Evolutionary conservation across 2,113 vertebrate genomes (phyloP).

Genomic region (Callithrix jacchus): DNA sequence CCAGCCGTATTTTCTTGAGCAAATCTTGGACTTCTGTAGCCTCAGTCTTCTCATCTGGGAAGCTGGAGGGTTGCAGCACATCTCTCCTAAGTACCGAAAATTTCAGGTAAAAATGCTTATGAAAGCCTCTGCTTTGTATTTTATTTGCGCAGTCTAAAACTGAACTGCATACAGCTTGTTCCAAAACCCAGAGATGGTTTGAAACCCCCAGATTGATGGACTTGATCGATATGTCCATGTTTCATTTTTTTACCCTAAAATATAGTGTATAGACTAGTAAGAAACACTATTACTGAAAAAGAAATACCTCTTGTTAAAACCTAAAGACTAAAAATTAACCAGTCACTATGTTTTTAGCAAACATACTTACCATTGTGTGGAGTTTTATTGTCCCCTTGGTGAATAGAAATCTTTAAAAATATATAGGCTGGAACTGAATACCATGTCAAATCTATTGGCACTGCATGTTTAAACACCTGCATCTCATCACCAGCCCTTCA

Average conservation of each 20-base stretch:
- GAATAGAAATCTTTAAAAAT: constrained; percentile 83
- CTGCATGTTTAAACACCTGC: constrained; percentile 90
- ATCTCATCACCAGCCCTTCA: constrained; percentile 87
- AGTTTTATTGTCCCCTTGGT: constrained; percentile 78
- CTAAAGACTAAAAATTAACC: constrained; percentile 74
- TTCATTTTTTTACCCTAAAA: background rate
- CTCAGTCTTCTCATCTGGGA: background rate
- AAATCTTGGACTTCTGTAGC: background rate
- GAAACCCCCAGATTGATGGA: background rate
- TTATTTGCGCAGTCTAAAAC: background rate
- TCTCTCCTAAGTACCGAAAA: background rate
- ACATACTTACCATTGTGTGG: constrained; percentile 79
- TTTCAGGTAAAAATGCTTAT: background rate
- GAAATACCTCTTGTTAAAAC: constrained; percentile 57
- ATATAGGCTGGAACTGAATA: constrained; percentile 79
- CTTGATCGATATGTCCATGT: background rate
- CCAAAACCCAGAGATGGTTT: background rate
- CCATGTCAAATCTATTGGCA: constrained; percentile 82
- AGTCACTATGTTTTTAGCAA: constrained; percentile 82
- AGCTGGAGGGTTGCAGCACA: background rate
- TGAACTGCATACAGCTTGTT: background rate
- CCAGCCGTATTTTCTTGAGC: background rate
- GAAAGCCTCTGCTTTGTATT: background rate
- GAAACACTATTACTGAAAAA: constrained; percentile 20
- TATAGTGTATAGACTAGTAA: background rate